Percentiles rank a stretch among this genome's conserved stretches.
phyloP scores from a whole-genome alignment of 2,888 invertebrate genomes.

The Amphipoea oculea region DNA sequence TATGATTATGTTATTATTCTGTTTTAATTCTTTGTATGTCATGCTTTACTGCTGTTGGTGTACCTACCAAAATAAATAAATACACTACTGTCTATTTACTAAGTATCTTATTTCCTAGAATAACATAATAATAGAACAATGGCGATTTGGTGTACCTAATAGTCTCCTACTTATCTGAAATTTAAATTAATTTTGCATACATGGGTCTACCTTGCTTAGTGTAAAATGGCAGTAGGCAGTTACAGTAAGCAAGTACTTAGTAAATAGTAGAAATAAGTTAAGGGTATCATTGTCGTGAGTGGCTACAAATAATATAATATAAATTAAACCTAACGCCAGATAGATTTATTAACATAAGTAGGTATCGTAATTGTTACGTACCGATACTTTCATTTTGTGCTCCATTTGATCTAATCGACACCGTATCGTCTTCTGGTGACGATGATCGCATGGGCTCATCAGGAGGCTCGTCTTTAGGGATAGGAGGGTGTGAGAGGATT shows the following conservation, averaged over 20 bases:
- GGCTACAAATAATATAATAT: background rate
- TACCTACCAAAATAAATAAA: background rate
- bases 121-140: background rate
- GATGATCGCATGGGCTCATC: slow-evolving; percentile 89
- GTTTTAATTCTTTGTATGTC: background rate
- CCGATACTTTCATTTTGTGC: slow-evolving; percentile 90
- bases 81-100: background rate
- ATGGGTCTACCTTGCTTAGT: too few relatives aligned
- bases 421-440: slow-evolving; percentile 91
- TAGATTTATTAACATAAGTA: background rate
- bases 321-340: background rate
- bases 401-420: slow-evolving; percentile 89
- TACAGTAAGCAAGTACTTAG: background rate
- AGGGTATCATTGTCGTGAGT: background rate
- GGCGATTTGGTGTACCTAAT: background rate
- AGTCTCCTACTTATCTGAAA: background rate
- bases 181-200: background rate
- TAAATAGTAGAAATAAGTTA: background rate
- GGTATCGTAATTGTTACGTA: slow-evolving; percentile 68
- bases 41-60: background rate
- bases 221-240: background rate
- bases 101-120: background rate
- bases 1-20: background rate
- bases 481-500: slow-evolving; percentile 86
- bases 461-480: slow-evolving; percentile 89